A percentile compares a stretch with the other conserved stretches of the same genome.
Conservation (phyloP, 2,113 vertebrate genomes). For the Fulmarus glacialis region DNA sequence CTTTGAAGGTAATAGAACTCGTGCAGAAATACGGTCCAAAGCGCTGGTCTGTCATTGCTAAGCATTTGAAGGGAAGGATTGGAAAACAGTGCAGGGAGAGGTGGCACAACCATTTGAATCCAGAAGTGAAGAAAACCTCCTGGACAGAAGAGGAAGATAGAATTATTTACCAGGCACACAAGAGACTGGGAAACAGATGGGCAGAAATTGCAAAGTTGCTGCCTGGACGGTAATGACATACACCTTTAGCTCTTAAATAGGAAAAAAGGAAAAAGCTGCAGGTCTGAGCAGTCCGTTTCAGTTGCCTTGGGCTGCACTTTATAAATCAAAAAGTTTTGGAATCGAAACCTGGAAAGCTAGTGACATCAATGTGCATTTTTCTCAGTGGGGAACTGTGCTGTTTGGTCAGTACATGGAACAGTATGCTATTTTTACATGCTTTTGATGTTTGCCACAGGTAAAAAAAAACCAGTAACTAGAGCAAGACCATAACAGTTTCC, state of each 20-base stretch:
- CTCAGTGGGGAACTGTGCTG: background rate
- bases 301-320: background rate
- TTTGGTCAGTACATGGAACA: background rate
- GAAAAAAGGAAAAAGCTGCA: slow-evolving; percentile 24
- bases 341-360: background rate
- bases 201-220: slow-evolving; percentile 98
- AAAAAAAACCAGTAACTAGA: background rate
- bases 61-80: slow-evolving; percentile 97
- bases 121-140: slow-evolving; percentile 99
- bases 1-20: slow-evolving; percentile 94
- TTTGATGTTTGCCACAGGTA: background rate
- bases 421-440: background rate
- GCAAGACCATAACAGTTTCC: background rate
- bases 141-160: slow-evolving; percentile 99
- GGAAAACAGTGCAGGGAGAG: slow-evolving; percentile 99
- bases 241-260: slow-evolving; percentile 47
- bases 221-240: slow-evolving; percentile 90
- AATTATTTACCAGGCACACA: slow-evolving; percentile 99
- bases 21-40: slow-evolving; percentile 99
- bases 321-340: background rate
- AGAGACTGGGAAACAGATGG: slow-evolving; percentile 99
- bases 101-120: slow-evolving; percentile 99
- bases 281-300: slow-evolving; percentile 17
- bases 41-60: slow-evolving; percentile 98
- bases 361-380: background rate